A percentile compares a stretch with the other conserved stretches of the same genome.
Conservation (phyloP, 2,797 vertebrate species). For the Myiotriccus ornatus region DNA sequence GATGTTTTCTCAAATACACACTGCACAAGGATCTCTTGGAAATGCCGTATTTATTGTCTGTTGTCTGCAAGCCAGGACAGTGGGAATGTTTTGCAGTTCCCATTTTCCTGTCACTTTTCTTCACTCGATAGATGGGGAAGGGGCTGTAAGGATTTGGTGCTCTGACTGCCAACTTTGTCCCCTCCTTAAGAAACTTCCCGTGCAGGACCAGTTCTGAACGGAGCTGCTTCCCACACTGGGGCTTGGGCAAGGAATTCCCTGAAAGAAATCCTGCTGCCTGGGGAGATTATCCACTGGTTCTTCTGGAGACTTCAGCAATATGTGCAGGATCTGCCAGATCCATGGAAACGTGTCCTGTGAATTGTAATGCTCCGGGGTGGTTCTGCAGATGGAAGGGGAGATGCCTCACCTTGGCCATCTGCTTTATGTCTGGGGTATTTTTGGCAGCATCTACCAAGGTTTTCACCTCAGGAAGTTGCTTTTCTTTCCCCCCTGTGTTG, state of each 20-base stretch:
- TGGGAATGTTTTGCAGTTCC: not conserved
- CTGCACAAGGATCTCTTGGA: not conserved
- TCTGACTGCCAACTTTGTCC: not conserved
- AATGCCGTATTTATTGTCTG: not conserved
- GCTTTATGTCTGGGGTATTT: not conserved
- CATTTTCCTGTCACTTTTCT: not conserved
- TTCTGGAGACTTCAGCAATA: not conserved
- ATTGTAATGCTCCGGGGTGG: not conserved
- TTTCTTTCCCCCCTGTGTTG: not conserved
- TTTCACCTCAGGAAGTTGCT: not conserved
- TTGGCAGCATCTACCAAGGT: not conserved
- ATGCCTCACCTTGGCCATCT: slow-evolving; percentile 1
- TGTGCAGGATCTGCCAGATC: not conserved
- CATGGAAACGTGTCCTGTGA: not conserved
- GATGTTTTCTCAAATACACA: not conserved
- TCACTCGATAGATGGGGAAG: not conserved
- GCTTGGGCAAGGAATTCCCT: not conserved
- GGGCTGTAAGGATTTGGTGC: not conserved
- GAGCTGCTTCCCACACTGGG: not conserved
- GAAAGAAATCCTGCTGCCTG: not conserved
- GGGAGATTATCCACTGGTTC: not conserved
- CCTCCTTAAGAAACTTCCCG: not conserved
- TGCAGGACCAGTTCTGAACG: not conserved
- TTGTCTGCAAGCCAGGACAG: not conserved
- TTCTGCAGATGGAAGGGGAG: not conserved